Conservation (phyloP, 2,797 vertebrate species). For the Graptemys geographica region DNA sequence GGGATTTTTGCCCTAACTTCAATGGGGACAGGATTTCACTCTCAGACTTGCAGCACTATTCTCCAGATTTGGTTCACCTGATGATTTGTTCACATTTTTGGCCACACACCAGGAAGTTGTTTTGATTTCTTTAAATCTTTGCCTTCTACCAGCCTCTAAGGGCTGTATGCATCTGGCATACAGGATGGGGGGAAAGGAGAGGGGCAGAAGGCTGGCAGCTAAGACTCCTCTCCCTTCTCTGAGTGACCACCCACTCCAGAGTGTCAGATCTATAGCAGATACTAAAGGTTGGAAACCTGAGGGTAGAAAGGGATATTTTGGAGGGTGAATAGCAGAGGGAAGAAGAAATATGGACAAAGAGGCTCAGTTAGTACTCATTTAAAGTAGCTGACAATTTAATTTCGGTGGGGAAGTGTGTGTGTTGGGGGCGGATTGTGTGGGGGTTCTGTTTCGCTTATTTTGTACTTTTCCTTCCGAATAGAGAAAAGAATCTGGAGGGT, state of each 20-base stretch:
- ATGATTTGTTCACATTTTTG: not conserved
- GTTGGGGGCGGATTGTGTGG: too few species aligned
- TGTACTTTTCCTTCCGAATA: too few species aligned
- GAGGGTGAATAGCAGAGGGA: not conserved
- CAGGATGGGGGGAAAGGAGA: too few species aligned
- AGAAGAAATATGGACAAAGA: too few species aligned
- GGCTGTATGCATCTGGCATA: not conserved
- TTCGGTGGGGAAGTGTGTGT: too few species aligned
- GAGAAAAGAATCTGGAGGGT: not conserved
- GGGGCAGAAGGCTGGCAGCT: not conserved
- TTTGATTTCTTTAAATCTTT: not conserved
- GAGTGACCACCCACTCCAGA: too few species aligned
- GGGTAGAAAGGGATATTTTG: not conserved
- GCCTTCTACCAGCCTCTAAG: not conserved
- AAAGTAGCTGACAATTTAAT: too few species aligned
- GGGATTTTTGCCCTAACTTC: not conserved
- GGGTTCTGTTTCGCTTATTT: too few species aligned
- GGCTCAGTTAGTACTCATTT: too few species aligned
- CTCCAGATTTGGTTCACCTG: not conserved
- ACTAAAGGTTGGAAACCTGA: not conserved
- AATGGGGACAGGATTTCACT: not conserved
- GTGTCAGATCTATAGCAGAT: too few species aligned
- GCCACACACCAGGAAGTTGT: not conserved
- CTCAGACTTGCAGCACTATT: not conserved
- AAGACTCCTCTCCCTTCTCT: not conserved